Percentiles rank a stretch among this genome's conserved stretches.
These are phyloP conservation scores for Dipodomys merriami DNA, from an alignment of 2,113 vertebrate genomes.

Conservation along the genomic window DNA sequence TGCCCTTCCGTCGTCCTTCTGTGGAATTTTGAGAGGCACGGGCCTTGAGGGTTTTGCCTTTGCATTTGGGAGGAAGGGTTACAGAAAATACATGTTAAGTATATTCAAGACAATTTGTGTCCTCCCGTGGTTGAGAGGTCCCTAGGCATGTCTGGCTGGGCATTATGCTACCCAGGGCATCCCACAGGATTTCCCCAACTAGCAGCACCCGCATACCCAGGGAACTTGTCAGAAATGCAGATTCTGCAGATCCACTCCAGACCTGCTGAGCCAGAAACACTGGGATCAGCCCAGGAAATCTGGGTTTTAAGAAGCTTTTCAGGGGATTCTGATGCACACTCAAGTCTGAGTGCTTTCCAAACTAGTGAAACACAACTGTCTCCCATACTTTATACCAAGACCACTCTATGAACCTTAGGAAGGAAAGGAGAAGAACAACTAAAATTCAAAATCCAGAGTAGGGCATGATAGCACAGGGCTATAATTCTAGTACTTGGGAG, in stretches of 20 bases:
- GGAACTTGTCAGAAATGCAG: background rate
- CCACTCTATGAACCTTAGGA: background rate
- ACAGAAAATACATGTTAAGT: background rate
- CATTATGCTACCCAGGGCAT: background rate
- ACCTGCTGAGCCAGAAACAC: background rate
- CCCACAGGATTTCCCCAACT: background rate
- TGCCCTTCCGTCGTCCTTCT: background rate
- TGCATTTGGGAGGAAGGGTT: background rate
- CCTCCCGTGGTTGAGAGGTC: background rate
- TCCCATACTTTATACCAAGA: background rate
- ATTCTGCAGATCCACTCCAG: background rate
- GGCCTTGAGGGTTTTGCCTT: background rate
- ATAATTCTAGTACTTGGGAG: no score
- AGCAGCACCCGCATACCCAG: background rate
- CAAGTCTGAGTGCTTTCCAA: background rate
- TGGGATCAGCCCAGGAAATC: background rate
- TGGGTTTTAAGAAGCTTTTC: background rate
- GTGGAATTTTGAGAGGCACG: background rate
- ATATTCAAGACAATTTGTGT: conserved; percentile 13
- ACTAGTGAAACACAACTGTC: background rate
- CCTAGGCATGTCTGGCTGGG: background rate
- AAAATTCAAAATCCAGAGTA: background rate
- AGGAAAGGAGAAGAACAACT: background rate
- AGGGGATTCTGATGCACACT: background rate
- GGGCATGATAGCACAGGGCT: no score